Base-by-base conservation (phyloP, 1,140 invertebrate genomes). In the Cydia strobilella region DNA sequence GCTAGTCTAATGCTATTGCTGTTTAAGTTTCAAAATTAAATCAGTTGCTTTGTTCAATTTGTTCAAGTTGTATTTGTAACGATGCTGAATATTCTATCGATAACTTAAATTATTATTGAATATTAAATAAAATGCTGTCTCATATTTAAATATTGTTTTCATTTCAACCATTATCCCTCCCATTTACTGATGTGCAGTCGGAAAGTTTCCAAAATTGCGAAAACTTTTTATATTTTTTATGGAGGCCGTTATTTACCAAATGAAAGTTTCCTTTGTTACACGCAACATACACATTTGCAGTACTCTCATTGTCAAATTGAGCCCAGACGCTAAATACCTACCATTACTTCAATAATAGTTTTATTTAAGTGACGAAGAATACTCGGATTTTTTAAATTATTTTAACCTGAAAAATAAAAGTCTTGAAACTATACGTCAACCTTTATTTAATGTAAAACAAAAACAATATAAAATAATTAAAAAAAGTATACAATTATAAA, bases 51-150 rank as follows among this genome's bases (percentile, higher is more conserved):
- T 85, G 82, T 91, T 92, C 82, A 63, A 85, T 86, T 86, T 85
- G 90, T 92, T 90, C 86, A 87, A 85, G 89, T 93, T 93, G 90
- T 92, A 91, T 91, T 92, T 91, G 85, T 92, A 90, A 89, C 87
- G 86, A 84, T 90, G 87, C 89, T 92, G 83, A 85, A 93, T 91
- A 90, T 92, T 91, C 86, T 93, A 92, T 90, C 79, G 84, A 91
- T 88, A 86, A 86, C 78, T 86, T 86, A 85, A 84, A 88, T 88
- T 75, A 89, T 88, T 89, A 92, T 92, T 90, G 83, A 90, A 86
- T 89, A 91, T 91, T 91, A 80, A 91, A 92, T 91, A 90, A 92
- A 93, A 90, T 83, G 90, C 90, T 92, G 86, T 91, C 90, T 91
- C 87, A 90, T 90, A 91, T 92, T 89, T 90, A 88, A 72, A 66